phyloP scores from a whole-genome alignment of 1,140 invertebrate species.

The Psix sp. region DNA sequence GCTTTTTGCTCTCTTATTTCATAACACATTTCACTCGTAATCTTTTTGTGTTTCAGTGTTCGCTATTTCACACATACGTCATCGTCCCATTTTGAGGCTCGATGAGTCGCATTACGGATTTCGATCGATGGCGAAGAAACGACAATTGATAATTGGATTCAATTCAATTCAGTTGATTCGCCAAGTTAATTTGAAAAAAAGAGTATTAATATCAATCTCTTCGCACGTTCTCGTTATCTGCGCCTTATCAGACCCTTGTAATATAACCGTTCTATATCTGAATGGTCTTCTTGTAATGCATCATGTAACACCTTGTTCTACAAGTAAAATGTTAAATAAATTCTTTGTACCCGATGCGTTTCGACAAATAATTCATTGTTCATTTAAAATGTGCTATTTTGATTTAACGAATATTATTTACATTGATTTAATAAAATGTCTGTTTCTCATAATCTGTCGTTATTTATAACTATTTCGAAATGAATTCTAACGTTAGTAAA shows the following conservation, averaged over 20 bases:
- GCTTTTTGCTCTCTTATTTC: slow-evolving; percentile 47
- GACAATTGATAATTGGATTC: too few relatives aligned
- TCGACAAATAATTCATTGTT: too few relatives aligned
- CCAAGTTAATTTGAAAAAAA: slow-evolving; percentile 6
- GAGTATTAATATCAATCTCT: slow-evolving; percentile 13
- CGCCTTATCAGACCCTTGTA: slow-evolving; percentile 29
- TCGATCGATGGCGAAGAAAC: too few relatives aligned
- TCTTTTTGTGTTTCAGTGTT: slow-evolving; percentile 11
- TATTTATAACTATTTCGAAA: too few relatives aligned
- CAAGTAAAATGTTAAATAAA: slow-evolving; percentile 19
- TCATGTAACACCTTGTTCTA: slow-evolving; percentile 32
- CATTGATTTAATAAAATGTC: too few relatives aligned
- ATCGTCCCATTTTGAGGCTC: too few relatives aligned
- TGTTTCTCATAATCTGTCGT: too few relatives aligned
- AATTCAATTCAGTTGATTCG: neutral
- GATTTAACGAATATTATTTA: too few relatives aligned
- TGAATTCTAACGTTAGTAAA: too few relatives aligned
- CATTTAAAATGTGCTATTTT: too few relatives aligned
- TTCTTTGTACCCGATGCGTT: too few relatives aligned
- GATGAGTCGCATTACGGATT: too few relatives aligned
- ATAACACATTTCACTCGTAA: slow-evolving; percentile 42
- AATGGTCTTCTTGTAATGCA: slow-evolving; percentile 42
- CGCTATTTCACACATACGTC: slow-evolving; percentile 35
- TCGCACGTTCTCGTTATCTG: slow-evolving; percentile 17
- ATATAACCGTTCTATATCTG: slow-evolving; percentile 23